These are phyloP conservation scores for Heterodera schachtii DNA, from an alignment of 1,140 invertebrate genomes.

Conservation along the genomic window DNA sequence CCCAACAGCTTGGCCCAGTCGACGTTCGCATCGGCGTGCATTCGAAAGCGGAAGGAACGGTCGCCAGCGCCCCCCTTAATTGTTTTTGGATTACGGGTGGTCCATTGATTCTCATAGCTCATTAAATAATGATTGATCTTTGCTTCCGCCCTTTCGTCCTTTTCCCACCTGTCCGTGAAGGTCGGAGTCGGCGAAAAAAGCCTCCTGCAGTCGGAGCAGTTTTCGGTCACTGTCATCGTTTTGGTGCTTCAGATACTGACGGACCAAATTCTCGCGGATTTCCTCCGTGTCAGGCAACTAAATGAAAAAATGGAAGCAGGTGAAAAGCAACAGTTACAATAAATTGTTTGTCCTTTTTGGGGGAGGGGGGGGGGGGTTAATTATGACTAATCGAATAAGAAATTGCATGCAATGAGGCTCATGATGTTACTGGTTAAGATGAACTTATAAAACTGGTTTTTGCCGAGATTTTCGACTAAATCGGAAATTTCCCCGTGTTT, in stretches of 20 bases:
- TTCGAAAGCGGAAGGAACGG: constrained; percentile 47
- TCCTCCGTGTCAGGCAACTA: constrained; percentile 49
- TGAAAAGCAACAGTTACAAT: too few relatives aligned
- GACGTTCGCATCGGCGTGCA: constrained; percentile 32
- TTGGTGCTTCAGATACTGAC: constrained; percentile 53
- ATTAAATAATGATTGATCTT: neutral
- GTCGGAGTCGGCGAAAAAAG: constrained; percentile 45
- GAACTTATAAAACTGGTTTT: too few relatives aligned
- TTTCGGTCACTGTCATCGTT: constrained; percentile 49
- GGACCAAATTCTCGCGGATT: constrained; percentile 47
- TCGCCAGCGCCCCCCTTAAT: constrained; percentile 24
- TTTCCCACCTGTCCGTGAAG: constrained; percentile 24
- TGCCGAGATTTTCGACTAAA: too few relatives aligned
- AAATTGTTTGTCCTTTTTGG: too few relatives aligned
- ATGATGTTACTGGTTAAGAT: too few relatives aligned
- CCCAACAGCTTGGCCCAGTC: constrained; percentile 32
- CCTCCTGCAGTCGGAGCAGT: constrained; percentile 43
- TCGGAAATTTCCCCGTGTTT: too few relatives aligned
- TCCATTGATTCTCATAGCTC: neutral
- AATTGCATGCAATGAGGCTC: too few relatives aligned
- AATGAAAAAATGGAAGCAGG: neutral
- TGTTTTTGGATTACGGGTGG: constrained; percentile 2
- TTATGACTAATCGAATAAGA: too few relatives aligned
- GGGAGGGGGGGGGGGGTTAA: too few relatives aligned
- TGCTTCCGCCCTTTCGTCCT: neutral